phyloP scores from a whole-genome alignment of 2,888 invertebrate species.

The Andrena marginata region DNA sequence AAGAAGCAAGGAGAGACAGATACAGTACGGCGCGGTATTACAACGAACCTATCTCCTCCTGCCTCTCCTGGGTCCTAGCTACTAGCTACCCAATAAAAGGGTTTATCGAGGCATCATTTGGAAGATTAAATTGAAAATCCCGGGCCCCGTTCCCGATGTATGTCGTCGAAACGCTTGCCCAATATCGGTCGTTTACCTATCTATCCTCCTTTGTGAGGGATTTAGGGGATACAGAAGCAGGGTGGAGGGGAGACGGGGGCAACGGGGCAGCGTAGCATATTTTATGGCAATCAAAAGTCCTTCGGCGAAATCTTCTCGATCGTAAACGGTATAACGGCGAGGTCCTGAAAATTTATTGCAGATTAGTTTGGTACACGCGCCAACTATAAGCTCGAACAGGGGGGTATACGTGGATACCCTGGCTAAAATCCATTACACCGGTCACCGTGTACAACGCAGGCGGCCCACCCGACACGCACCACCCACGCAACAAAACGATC shows the following conservation, averaged over 20 bases:
- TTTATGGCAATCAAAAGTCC: conserved; percentile 65
- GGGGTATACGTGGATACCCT: conserved; percentile 2
- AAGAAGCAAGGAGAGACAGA: conserved; percentile 12
- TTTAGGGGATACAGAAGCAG: not conserved
- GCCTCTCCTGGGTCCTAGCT: conserved; percentile 24
- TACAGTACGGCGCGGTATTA: conserved; percentile 35
- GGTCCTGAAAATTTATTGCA: conserved; percentile 58
- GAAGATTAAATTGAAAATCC: conserved; percentile 67
- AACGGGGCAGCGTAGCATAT: conserved; percentile 26
- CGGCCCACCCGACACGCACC: conserved; percentile 28
- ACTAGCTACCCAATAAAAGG: conserved; percentile 61
- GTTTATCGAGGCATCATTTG: conserved; percentile 67
- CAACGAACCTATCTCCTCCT: conserved; percentile 45
- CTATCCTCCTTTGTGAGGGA: not conserved
- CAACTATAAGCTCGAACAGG: conserved; percentile 13
- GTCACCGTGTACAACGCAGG: conserved; percentile 23
- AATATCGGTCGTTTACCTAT: conserved; percentile 39
- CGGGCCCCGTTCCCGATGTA: conserved; percentile 4
- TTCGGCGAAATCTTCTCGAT: conserved; percentile 57
- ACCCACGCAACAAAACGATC: conserved; percentile 39
- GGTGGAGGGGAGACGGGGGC: not conserved
- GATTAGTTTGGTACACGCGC: conserved; percentile 65
- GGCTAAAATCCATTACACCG: conserved; percentile 45
- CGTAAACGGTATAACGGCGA: conserved; percentile 65
- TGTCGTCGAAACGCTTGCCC: conserved; percentile 38